phyloP scores from a whole-genome alignment of 2,888 invertebrate species.

The Spialia ferax region DNA sequence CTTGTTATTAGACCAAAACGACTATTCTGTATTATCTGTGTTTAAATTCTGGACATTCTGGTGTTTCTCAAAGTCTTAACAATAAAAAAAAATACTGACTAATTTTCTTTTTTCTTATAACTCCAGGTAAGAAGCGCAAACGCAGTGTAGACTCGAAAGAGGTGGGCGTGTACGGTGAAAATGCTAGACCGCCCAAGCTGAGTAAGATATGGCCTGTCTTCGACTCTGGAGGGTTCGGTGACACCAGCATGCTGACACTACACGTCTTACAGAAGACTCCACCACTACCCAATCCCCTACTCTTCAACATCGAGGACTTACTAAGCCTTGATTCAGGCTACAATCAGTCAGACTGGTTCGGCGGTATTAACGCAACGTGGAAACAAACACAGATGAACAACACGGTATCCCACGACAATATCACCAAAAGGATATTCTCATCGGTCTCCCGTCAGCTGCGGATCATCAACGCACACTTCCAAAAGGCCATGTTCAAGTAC shows the following conservation, averaged over 20 bases:
- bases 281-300: constrained; percentile 62
- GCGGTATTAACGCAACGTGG: constrained; percentile 70
- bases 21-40: no score
- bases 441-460: constrained; percentile 76
- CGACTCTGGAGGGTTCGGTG: constrained; percentile 80
- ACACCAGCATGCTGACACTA: constrained; percentile 62
- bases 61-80: no score
- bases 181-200: constrained; percentile 68
- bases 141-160: constrained; percentile 66
- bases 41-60: no score
- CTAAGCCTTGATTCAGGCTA: constrained; percentile 48
- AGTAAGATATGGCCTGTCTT: constrained; percentile 83
- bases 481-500: constrained; percentile 72
- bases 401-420: constrained; percentile 65
- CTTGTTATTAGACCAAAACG: no score
- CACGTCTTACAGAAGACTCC: constrained; percentile 61
- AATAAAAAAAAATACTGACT: no score
- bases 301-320: constrained; percentile 56
- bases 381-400: constrained; percentile 67
- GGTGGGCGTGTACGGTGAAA: constrained; percentile 67
- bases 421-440: constrained; percentile 71
- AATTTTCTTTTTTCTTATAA: constrained; percentile 29
- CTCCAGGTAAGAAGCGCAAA: constrained; percentile 78
- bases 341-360: constrained; percentile 64
- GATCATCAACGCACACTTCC: constrained; percentile 77